Conservation (phyloP, 2,113 vertebrate genomes). For the Hippocampus mohnikei region DNA sequence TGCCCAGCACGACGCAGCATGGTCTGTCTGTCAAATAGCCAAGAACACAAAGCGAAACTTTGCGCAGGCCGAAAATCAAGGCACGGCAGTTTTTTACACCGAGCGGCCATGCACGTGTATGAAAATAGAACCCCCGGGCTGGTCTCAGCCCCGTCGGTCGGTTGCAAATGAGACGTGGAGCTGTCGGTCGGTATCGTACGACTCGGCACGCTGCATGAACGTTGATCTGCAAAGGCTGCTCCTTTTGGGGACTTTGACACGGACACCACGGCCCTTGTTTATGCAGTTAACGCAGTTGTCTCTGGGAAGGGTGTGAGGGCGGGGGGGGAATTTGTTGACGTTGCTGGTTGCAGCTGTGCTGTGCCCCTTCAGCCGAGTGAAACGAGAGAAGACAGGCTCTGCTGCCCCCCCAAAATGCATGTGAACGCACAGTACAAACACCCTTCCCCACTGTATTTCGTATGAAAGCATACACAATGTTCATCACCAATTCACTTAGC, state of each 20-base stretch:
- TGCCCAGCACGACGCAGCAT: too few relatives aligned
- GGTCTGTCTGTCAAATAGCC: too few relatives aligned
- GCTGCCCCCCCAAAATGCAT: conserved; percentile 44
- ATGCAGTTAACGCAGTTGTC: conserved; percentile 81
- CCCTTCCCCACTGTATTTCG: neutral
- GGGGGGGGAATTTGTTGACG: conserved; percentile 55
- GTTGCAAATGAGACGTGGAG: conserved; percentile 26
- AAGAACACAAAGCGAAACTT: too few relatives aligned
- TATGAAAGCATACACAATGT: neutral
- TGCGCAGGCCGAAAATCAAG: too few relatives aligned
- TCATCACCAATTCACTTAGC: neutral
- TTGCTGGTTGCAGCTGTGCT: conserved; percentile 88
- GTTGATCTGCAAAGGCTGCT: conserved; percentile 65
- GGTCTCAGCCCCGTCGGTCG: conserved; percentile 20
- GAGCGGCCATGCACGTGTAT: too few relatives aligned
- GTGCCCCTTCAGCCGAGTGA: conserved; percentile 74
- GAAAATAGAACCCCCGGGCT: conserved; percentile 24
- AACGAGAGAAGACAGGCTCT: conserved; percentile 77
- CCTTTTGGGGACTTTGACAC: conserved; percentile 54
- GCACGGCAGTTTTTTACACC: too few relatives aligned
- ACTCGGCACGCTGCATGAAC: conserved; percentile 40
- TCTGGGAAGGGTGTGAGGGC: conserved; percentile 36
- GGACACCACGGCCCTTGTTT: conserved; percentile 85
- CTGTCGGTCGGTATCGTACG: conserved; percentile 33
- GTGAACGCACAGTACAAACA: conserved; percentile 60